Evolutionary conservation across 2,888 invertebrate genomes (phyloP).

Genomic region (Phorcus lineatus): DNA sequence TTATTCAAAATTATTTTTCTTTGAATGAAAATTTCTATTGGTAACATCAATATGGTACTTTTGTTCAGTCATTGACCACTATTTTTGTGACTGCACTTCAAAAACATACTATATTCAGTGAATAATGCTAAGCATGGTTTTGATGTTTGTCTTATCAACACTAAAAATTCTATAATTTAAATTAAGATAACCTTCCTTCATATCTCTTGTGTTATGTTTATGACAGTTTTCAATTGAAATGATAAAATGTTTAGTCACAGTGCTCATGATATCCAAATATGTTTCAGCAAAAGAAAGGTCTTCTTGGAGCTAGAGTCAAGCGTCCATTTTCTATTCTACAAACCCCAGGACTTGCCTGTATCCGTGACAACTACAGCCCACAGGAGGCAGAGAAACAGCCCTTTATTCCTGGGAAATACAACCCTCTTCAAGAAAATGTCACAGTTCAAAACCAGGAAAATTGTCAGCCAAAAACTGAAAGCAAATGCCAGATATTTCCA

Average conservation of each 20-base stretch:
- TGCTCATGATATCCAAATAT: not conserved
- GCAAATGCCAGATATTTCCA: not conserved
- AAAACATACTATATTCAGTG: no score
- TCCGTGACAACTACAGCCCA: constrained; percentile 62
- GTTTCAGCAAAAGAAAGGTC: constrained; percentile 52
- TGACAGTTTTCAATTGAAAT: no score
- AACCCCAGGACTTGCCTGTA: constrained; percentile 60
- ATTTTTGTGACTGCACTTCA: no score
- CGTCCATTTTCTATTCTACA: constrained; percentile 62
- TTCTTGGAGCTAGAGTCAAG: constrained; percentile 52
- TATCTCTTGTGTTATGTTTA: no score
- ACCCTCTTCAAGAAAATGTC: not conserved
- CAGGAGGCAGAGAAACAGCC: constrained; percentile 40
- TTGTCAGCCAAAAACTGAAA: not conserved
- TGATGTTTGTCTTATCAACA: no score
- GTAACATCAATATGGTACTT: no score
- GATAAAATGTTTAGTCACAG: not conserved
- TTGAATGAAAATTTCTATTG: no score
- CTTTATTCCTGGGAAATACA: constrained; percentile 2
- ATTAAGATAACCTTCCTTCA: no score
- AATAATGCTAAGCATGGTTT: no score
- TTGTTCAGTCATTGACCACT: no score
- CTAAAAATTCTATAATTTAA: no score
- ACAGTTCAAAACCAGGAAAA: not conserved
- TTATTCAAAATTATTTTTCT: no score